Base-by-base conservation (phyloP, 2,888 invertebrate genomes). In the Drosophila meridiana region DNA sequence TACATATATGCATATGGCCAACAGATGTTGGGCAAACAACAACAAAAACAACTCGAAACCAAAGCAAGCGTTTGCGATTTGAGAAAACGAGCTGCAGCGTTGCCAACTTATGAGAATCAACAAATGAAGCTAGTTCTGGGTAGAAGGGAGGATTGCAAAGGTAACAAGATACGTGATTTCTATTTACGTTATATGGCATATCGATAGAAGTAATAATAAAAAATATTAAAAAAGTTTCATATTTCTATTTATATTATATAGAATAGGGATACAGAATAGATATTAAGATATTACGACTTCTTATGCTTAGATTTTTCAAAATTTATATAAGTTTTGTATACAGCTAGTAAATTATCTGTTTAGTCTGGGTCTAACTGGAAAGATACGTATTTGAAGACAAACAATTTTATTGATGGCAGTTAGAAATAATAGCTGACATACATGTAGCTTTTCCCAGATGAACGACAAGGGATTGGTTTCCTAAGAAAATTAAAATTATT, bases 1-100 rank as follows among this genome's bases (percentile, higher is more conserved):
- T 30, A 43, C 34, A 42, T n/a, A 61, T 76, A 72, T 86, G 74
- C 87, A 87, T 84, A 84, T 87, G 88, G 84, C 56, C 67, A 88
- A 86, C 87, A 87, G 87, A 87, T 87, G 87, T 88, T 87, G 63
- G 62, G 68, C 71, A 79, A 83, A 86, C 61, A 83, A 47, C 58
- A 68, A 40, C 43, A 80, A 48, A 60, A 66, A 50, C 30, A 62
- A 59, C 36, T 20, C 20, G 26, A 68, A 66, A 55, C 55, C 57
- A 62, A 52, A 64, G 34, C 74, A 59, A 34, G 30, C 67, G 32
- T 20, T 62, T 53, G 36, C 28, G 62, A 61, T 43, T 38, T 40
- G 55, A 55, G 52, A 48, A 71, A 61, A 59, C 63, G 40, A 58
- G 36, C 38, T 47, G 43, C 58, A 45, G 58, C 34, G 58, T 58